These are phyloP conservation scores for Neoitamus cyanurus DNA, from an alignment of 2,888 invertebrate species.

Conservation along the genomic window DNA sequence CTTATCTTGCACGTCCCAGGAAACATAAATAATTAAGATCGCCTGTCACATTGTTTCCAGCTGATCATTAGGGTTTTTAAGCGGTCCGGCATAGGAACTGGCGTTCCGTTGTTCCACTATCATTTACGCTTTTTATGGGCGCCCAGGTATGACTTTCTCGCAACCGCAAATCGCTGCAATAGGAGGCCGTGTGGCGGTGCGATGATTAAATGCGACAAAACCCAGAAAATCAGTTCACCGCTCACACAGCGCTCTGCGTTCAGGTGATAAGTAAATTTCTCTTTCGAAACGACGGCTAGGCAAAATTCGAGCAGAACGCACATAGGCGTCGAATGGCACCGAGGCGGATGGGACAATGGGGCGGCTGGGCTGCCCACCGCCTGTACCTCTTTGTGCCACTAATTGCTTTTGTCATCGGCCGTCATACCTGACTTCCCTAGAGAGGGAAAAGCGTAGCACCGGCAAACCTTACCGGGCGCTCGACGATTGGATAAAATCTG, in stretches of 20 bases:
- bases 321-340: background rate
- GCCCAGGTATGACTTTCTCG: background rate
- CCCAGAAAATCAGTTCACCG: slow-evolving; percentile 1
- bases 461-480: background rate
- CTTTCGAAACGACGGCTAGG: background rate
- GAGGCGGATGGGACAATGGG: background rate
- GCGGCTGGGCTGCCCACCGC: background rate
- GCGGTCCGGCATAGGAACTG: background rate
- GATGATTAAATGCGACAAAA: background rate
- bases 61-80: background rate
- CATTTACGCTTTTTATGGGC: slow-evolving; percentile 8
- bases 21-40: slow-evolving; percentile 21
- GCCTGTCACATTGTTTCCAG: slow-evolving; percentile 24
- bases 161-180: background rate
- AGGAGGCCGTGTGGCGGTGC: background rate
- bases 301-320: background rate
- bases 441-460: background rate
- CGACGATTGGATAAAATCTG: background rate
- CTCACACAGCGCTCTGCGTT: background rate
- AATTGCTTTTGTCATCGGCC: background rate
- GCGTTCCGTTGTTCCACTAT: slow-evolving; percentile 5
- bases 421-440: background rate
- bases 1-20: slow-evolving; percentile 21
- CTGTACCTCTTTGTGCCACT: background rate
- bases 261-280: slow-evolving; percentile 3